Base-by-base conservation (phyloP, 2,888 invertebrate genomes). In the Stenichneumon culpator region DNA sequence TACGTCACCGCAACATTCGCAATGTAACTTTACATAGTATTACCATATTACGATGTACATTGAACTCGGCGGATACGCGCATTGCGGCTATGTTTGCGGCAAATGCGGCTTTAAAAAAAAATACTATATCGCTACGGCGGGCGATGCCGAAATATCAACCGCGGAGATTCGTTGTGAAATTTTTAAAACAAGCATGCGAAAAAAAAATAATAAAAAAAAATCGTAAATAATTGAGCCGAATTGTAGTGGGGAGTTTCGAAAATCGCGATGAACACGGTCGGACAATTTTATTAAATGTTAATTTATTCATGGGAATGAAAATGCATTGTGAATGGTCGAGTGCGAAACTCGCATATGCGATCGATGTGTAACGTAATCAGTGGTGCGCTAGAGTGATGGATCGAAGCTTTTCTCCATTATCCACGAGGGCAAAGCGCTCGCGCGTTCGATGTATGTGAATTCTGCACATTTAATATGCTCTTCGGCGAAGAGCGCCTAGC, bases 391-490 rank as follows among this genome's bases (percentile, higher is more conserved):
- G 67, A 57, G 57, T 28, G 63, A 54, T 54, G 57, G 84, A 69
- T 73, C 19, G 54, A 73, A 84, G 73, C 60, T 79, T 63, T 70
- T 70, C 22, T 65, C 73, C 73, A 79, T 83, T 79, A 83, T 82
- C 47, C 22, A 36, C 28, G 78, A 72, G 44, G 57, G 57, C 25
- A 54, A 79, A 78, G 78, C 50, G 65, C 22, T 44, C 28, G 60
- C 68, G 44, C 72, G 50, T 60, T 52, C 47, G 67, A 50, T 67
- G 73, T 57, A 25, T 11, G 57, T 57, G 57, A 78, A 82, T 78
- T 44, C 52, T 57, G 75, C 73, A 77, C 67, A 57, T 68, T 78
- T 72, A 67, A 77, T 73, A 78, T 69, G 68, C 67, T 81, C 60
- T 57, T 57, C 77, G 39, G 39, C 63, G 81, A 69, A 69, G 73